Base-by-base conservation (phyloP, 2,888 invertebrate genomes). In the Pollenia angustigena region DNA sequence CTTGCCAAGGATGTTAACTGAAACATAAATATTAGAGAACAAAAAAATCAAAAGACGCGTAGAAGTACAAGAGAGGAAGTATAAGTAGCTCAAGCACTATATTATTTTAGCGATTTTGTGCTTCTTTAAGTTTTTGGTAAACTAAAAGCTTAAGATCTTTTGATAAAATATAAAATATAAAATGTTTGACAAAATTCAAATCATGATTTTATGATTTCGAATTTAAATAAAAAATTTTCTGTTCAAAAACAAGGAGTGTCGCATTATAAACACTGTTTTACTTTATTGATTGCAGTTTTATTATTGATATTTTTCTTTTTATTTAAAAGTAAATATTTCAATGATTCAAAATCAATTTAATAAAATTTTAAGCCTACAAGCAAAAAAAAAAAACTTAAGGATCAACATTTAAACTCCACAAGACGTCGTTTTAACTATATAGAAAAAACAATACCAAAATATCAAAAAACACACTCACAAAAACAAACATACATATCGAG, bases 381-480 rank as follows among this genome's bases (percentile, higher is more conserved):
- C 74, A 74, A 10, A 79, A 60, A 50, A 79, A 78, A 62, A 79
- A 78, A 54, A 40, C 7, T 52, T n/a, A 82, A 76, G 84, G 68
- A 80, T 80, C 79, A 78, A 74, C 79, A 85, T 80, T 80, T 68
- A 74, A 83, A 82, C 83, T 54, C 81, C 87, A 84, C 82, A 87
- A 84, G 85, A 83, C 88, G 87, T 87, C 87, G 79, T 58, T 76
- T 56, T 74, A 81, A 76, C 81, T 86, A 85, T 72, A 52, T 75
- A 44, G 68, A 85, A 82, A 52, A 82, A 46, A 71, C 62, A 23
- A 76, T 52, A 6, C 46, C 40, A 52, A 82, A 83, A 78, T 64
- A 83, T 83, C 50, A 60, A 54, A 74, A 32, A 64, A 64, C 42
- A 64, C 48, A 82, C 23, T n/a, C 71, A 46, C 6, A 82, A 8